Conservation (phyloP, 2,797 vertebrate species). For the Falco berigora region DNA sequence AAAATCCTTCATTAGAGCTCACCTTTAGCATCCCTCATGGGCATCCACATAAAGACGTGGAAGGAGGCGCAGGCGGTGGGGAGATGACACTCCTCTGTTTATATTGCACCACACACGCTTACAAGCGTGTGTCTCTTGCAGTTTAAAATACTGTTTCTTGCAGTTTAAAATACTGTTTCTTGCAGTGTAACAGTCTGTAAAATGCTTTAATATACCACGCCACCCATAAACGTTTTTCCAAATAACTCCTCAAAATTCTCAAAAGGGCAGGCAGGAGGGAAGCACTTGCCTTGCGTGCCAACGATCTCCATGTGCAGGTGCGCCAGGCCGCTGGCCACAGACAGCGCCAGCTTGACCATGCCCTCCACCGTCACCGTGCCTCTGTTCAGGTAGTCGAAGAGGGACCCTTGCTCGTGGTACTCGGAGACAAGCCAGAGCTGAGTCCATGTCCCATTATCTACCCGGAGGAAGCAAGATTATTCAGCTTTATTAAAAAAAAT, state of each 20-base stretch:
- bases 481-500: neutral
- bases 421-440: conserved; percentile 98
- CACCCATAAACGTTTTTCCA: neutral
- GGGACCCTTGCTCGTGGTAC: conserved; percentile 92
- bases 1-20: neutral
- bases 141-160: neutral
- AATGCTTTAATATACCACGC: accelerated
- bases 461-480: neutral
- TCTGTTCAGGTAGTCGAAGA: conserved; percentile 92
- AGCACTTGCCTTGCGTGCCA: conserved; percentile 86
- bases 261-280: neutral
- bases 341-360: conserved; percentile 83
- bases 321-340: conserved; percentile 88
- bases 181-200: neutral
- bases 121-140: too few relatives aligned
- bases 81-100: accelerated
- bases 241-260: neutral
- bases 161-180: neutral
- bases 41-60: accelerated
- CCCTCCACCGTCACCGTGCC: conserved; percentile 83
- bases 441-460: conserved; percentile 95
- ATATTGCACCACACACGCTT: accelerated
- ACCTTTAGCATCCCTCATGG: neutral
- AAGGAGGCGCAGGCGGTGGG: accelerated
- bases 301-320: conserved; percentile 99